Evolutionary conservation across 2,888 invertebrate species (phyloP).

Genomic region (Trichopoda pennipes): DNA sequence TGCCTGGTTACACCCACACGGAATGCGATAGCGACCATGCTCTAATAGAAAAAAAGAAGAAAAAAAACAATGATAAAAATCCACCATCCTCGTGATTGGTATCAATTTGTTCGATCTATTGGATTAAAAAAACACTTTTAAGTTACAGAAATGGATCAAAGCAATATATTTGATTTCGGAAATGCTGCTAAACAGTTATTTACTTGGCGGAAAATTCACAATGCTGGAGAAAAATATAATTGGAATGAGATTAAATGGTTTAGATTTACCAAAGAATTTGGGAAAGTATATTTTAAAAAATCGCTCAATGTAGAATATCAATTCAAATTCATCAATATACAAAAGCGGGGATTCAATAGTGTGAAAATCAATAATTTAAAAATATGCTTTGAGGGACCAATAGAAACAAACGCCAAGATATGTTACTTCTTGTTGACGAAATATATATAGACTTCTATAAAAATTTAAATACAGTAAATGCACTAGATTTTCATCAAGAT

Average conservation of each 20-base stretch:
- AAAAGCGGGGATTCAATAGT: slow-evolving; percentile 32
- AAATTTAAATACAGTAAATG: background rate
- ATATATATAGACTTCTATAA: slow-evolving; percentile 43
- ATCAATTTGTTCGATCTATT: background rate
- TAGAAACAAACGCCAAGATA: slow-evolving; percentile 39
- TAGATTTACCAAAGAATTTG: slow-evolving; percentile 45
- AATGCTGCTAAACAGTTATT: slow-evolving; percentile 15
- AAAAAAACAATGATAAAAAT: slow-evolving; percentile 18
- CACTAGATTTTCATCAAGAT: background rate
- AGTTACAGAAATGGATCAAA: slow-evolving; percentile 4
- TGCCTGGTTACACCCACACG: slow-evolving; percentile 37
- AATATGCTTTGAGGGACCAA: slow-evolving; percentile 30
- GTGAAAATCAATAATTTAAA: slow-evolving; percentile 36
- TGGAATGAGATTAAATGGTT: slow-evolving; percentile 41
- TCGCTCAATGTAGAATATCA: slow-evolving; percentile 35
- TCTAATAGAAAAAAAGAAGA: slow-evolving; percentile 39
- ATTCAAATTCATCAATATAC: slow-evolving; percentile 47
- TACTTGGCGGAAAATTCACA: slow-evolving; percentile 22
- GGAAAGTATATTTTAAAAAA: slow-evolving; percentile 38
- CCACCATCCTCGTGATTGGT: background rate
- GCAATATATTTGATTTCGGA: background rate
- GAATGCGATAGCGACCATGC: slow-evolving; percentile 22
- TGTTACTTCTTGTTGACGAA: slow-evolving; percentile 40
- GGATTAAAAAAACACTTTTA: background rate
- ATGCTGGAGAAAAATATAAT: slow-evolving; percentile 26